Base-by-base conservation (phyloP, 2,113 vertebrate species). In the Hypanus sabinus region DNA sequence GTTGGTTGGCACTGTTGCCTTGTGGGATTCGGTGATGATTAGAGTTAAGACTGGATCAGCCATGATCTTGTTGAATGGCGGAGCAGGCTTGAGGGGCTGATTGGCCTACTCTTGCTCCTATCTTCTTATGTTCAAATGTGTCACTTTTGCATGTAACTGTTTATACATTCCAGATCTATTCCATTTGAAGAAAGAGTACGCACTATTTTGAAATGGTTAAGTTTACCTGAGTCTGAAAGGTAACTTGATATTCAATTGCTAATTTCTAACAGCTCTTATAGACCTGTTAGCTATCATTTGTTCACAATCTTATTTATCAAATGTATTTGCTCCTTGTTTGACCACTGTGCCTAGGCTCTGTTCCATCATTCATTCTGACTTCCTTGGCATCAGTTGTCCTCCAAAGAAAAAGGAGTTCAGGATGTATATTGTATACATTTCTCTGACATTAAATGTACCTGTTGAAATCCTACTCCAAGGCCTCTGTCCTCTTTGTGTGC, bases 151-250 rank as follows among this genome's bases (percentile, higher is more conserved):
- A 30, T 55, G 70, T 24, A 93, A 93, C 22, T 93, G 10, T 55
- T 93, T 55, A 46, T 93, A 38, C 18, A 30, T 94, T 94, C 4
- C 90, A 97, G 97, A 2, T 95, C 95, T 0, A 0, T 96, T 93
- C 0, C 75, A 5, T 96, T 95, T 94, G 96, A 96, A 95, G 1
- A 95, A 30, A 97, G 97, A 94, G 95, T 97, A 94, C 95, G 93
- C 79, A 94, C 94, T 33, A 0, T 97, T 94, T 70, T 97, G 92
- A 87, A 96, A 5, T 97, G 97, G 97, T 94, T 97, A 94, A 97
- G 97, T 95, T 94, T 96, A 16, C 93, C 95, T 93, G 95, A 96
- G 20, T 36, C 95, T 94, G 30, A 96, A 71, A 97, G 97, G 97
- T 97, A 97, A 95, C 22, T 70, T 55, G 46, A 46, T 73, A 10